A percentile compares a stretch with the other conserved stretches of the same genome.
phyloP scores from a whole-genome alignment of 2,888 invertebrate genomes.

The Drosophila yooni region DNA sequence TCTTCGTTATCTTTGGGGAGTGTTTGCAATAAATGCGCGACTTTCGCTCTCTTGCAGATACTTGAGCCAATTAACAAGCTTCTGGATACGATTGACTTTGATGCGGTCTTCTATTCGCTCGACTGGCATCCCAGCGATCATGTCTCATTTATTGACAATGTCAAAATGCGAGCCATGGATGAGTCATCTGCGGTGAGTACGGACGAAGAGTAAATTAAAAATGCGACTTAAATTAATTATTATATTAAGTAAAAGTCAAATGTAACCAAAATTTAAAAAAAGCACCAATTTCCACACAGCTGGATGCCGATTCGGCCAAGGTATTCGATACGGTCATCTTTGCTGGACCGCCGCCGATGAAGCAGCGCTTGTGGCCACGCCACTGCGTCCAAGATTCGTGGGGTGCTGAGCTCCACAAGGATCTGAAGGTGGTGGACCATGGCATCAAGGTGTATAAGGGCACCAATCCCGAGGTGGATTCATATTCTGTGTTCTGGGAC shows the following conservation, averaged over 20 bases:
- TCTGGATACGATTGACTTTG: conserved; percentile 92
- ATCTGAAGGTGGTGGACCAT: conserved; percentile 92
- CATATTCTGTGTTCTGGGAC: conserved; percentile 99
- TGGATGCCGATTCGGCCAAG: conserved; percentile 90
- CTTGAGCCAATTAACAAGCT: conserved; percentile 95
- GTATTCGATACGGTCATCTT: conserved; percentile 97
- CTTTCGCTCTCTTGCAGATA: conserved; percentile 86
- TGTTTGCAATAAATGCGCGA: conserved; percentile 45
- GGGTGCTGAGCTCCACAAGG: conserved; percentile 97
- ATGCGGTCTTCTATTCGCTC: conserved; percentile 95
- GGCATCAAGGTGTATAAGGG: conserved; percentile 95
- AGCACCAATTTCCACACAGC: conserved; percentile 82
- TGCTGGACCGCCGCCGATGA: conserved; percentile 92
- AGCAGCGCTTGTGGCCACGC: conserved; percentile 96
- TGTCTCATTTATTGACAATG: conserved; percentile 98
- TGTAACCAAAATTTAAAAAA: neutral
- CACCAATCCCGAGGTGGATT: conserved; percentile 97
- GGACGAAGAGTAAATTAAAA: neutral
- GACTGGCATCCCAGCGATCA: conserved; percentile 96
- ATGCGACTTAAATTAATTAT: neutral
- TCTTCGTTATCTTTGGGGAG: conserved; percentile 13
- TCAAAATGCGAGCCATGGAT: conserved; percentile 90
- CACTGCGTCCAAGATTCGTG: conserved; percentile 98
- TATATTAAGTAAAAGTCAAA: neutral
- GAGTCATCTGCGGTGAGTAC: conserved; percentile 89